Base-by-base conservation (phyloP, 2,797 vertebrate species). In the Oceanodroma leucorhoa region DNA sequence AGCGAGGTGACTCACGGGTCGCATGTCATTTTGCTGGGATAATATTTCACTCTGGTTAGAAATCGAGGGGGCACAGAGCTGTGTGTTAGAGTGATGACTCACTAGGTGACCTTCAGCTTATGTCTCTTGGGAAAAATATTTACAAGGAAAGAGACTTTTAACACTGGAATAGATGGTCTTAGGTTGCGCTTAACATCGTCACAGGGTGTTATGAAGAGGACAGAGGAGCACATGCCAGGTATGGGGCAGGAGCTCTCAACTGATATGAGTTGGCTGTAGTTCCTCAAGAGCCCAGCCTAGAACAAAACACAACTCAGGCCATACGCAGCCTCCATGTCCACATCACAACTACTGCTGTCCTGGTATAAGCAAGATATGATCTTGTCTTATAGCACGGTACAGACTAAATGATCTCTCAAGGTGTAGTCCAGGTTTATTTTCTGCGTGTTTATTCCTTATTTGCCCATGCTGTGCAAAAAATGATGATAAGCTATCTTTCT, bases 91-190 rank as follows among this genome's bases (percentile, higher is more conserved):
- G 64, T 80, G 11, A 70, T 87, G 85, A 94, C 40, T 93, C 60
- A 84, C 20, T 29, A 22, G 32, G 51, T 60, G 75, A 95, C 92
- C 62, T 93, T 92, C 88, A 57, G 16, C 41, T 27, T 83, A 38
- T 0, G 0, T 22, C 45, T 75, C 61, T 60, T 57, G 45, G 61
- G 76, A 62, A 77, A 87, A 75, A 51, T 34, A 72, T 40, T 57
- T 46, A 48, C 76, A 51, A 32, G 38, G n/a, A 61, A 82, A 62
- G 10, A 87, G 27, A 54, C 54, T 65, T 79, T 41, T 19, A 61
- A 27, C 19, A 22, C 3, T 38, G 60, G 48, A 57, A 46, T 54
- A 48, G 16, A 43, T 27, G 22, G 18, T 62, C 21, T 72, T 29
- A 40, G 17, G 32, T 90, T 83, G 46, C 3, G 0, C 34, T 20